Base-by-base conservation (phyloP, 2,113 vertebrate genomes). In the Andinoacara biseriatus region DNA sequence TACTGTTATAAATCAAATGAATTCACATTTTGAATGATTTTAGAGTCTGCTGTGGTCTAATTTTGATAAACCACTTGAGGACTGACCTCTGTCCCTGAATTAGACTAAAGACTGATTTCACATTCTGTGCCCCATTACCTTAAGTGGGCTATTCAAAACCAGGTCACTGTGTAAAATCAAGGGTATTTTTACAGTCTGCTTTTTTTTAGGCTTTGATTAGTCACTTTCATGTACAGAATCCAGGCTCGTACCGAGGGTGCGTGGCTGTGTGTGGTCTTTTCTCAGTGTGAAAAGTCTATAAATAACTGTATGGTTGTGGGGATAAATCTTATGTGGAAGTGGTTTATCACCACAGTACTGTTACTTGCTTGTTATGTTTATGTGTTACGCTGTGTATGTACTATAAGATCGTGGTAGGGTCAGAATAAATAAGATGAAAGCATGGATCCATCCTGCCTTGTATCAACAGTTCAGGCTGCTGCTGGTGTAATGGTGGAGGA, bases 31-130 rank as follows among this genome's bases (percentile, higher is more conserved):
- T 3, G 14, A 38, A 56, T 57, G 67, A 72, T 72, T 72, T 72
- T n/a, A 29, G 46, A 49, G 18, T 33, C 67, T 54, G 65, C 17
- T 72, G 10, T 35, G 52, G 38, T 24, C 65, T 84, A 31, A 80
- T 62, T 88, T 72, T 77, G 58, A 72, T 74, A 22, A 65, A 40
- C 61, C 81, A 43, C 84, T 31, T 75, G 72, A 82, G 62, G 58
- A 56, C 69, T 85, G 84, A 87, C 56, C 40, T 38, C 29, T 38
- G 76, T 63, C 26, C 14, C 8, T 62, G 63, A 87, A 61, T 33
- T 80, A 74, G 74, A 18, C 74, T 26, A 38, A 54, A 43, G 69
- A 74, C 58, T n/a, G 29, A 56, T 54, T 69, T 54, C 49, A 56
- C 2, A 0, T 10, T 24, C 29, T 74, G 59, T 80, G 38, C 24